phyloP scores from a whole-genome alignment of 64 coral and sea anemone species.

The Acropora yongei region DNA sequence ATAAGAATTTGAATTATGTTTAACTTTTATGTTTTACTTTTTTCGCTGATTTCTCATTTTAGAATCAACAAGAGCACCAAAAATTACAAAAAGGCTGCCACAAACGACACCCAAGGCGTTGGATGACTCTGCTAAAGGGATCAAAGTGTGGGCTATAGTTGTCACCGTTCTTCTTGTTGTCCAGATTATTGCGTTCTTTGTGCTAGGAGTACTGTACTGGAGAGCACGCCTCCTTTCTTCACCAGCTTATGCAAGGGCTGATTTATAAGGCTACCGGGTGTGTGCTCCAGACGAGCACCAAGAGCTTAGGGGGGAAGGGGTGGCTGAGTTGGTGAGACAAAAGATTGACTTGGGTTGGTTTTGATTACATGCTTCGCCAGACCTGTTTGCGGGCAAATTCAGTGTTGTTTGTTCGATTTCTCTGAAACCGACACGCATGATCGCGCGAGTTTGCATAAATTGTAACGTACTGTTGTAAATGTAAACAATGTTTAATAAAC shows the following conservation, averaged over 20 bases:
- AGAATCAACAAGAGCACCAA: conserved; percentile 2
- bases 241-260: not conserved
- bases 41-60: not conserved
- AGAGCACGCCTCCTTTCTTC: not conserved
- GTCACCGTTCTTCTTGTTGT: not conserved
- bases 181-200: not conserved
- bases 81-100: not conserved
- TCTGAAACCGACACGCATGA: too few relatives aligned
- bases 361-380: too few relatives aligned
- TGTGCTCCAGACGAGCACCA: too few relatives aligned
- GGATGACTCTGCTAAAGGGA: not conserved
- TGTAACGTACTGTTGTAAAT: too few relatives aligned
- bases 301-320: too few relatives aligned
- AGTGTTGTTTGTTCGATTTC: too few relatives aligned
- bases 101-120: not conserved
- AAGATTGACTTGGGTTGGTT: too few relatives aligned
- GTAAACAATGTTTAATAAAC: too few relatives aligned
- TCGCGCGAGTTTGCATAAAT: too few relatives aligned
- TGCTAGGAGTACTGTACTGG: not conserved
- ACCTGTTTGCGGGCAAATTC: not conserved
- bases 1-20: too few relatives aligned
- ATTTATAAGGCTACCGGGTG: not conserved
- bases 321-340: too few relatives aligned
- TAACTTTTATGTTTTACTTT: not conserved
- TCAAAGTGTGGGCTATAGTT: not conserved